Conservation (phyloP, 2,797 vertebrate species). For the Graptemys geographica region DNA sequence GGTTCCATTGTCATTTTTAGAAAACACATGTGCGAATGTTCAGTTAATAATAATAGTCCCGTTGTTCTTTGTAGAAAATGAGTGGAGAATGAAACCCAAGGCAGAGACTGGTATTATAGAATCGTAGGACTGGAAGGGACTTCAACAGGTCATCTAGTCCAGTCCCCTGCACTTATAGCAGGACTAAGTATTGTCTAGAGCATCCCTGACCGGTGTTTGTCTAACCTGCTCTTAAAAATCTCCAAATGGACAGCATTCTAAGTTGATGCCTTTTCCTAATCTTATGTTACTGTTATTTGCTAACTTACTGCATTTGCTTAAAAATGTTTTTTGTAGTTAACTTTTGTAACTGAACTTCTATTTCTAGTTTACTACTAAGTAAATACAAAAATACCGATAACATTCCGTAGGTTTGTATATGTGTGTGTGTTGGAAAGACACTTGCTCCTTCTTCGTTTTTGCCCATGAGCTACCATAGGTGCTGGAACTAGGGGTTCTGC, state of each 20-base stretch:
- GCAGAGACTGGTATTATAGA: background rate
- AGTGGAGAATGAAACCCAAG: slow-evolving; percentile 23
- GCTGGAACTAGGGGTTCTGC: too few relatives aligned
- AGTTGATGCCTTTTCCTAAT: background rate
- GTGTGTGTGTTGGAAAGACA: background rate
- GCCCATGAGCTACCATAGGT: background rate
- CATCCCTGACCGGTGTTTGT: too few relatives aligned
- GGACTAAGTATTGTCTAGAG: too few relatives aligned
- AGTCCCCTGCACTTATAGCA: too few relatives aligned
- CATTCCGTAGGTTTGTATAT: background rate
- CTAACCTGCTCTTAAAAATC: too few relatives aligned
- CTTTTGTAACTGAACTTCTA: background rate
- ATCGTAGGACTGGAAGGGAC: too few relatives aligned
- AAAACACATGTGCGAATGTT: background rate
- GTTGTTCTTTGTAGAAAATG: slow-evolving; percentile 32
- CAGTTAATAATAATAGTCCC: background rate
- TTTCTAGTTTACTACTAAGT: slow-evolving; percentile 20
- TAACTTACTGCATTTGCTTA: background rate
- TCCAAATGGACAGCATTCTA: background rate
- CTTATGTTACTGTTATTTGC: background rate
- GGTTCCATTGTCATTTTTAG: background rate
- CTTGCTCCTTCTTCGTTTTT: background rate
- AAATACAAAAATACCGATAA: background rate
- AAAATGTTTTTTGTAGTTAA: background rate
- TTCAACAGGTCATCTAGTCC: background rate